These are phyloP conservation scores for Gastrophysa polygoni DNA, from an alignment of 2,888 invertebrate genomes.

Conservation along the genomic window DNA sequence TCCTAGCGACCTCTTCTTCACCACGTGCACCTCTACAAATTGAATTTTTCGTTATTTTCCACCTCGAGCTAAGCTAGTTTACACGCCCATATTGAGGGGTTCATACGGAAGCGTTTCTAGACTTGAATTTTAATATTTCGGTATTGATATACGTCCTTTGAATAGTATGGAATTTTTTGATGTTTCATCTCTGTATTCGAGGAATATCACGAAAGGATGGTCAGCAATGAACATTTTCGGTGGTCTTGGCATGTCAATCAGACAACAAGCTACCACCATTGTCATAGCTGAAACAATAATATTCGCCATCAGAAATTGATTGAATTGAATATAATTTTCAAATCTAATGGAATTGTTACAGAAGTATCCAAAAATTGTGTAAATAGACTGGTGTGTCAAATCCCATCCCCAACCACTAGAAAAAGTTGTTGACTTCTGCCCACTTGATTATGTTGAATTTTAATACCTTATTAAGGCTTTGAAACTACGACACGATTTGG, in stretches of 20 bases:
- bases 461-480: too few relatives aligned
- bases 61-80: background rate
- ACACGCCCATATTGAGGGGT: background rate
- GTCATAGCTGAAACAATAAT: conserved; percentile 31
- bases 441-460: too few relatives aligned
- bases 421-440: too few relatives aligned
- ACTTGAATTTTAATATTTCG: background rate
- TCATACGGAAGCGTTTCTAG: background rate
- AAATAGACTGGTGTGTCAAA: too few relatives aligned
- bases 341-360: background rate
- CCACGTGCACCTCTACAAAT: background rate
- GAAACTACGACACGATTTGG: too few relatives aligned
- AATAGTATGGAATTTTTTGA: conserved; percentile 13
- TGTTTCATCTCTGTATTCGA: background rate
- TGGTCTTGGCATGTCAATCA: background rate
- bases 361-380: too few relatives aligned
- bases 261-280: conserved; percentile 31
- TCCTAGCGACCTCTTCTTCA: background rate
- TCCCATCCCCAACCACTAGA: too few relatives aligned
- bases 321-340: background rate
- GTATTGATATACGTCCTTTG: conserved; percentile 6
- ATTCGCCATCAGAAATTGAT: background rate
- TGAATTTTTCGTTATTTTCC: background rate
- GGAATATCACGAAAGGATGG: conserved; percentile 44
- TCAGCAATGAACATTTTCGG: conserved; percentile 42